These are phyloP conservation scores for Melanitta fusca DNA, from an alignment of 2,797 vertebrate genomes.

Conservation along the genomic window DNA sequence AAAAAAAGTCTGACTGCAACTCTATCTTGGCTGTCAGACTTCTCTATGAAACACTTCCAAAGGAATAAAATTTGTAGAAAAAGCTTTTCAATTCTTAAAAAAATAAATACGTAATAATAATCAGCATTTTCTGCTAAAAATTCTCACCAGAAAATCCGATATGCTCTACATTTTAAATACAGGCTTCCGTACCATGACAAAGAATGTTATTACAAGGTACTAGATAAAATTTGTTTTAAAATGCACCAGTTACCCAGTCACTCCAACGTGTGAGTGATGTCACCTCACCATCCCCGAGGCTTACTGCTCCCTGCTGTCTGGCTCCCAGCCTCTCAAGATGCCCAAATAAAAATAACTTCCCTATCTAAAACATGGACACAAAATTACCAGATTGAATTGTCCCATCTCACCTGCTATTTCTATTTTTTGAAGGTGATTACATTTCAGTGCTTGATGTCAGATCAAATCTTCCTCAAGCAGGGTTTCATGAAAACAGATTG, in stretches of 20 bases:
- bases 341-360: background rate
- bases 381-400: background rate
- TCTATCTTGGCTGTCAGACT: background rate
- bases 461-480: background rate
- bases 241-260: background rate
- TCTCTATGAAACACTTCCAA: background rate
- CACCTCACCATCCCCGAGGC: background rate
- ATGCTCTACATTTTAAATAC: background rate
- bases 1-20: background rate
- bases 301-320: background rate
- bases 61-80: background rate
- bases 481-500: background rate
- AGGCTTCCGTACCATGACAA: background rate
- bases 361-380: background rate
- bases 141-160: background rate
- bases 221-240: background rate
- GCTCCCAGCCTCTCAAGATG: background rate
- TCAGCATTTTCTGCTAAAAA: background rate
- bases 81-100: background rate
- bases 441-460: background rate
- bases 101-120: background rate
- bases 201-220: background rate
- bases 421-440: background rate
- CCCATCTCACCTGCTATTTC: background rate
- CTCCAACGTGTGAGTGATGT: background rate